These are phyloP conservation scores for Melieria crassipennis DNA, from an alignment of 2,888 invertebrate genomes.

Conservation along the genomic window DNA sequence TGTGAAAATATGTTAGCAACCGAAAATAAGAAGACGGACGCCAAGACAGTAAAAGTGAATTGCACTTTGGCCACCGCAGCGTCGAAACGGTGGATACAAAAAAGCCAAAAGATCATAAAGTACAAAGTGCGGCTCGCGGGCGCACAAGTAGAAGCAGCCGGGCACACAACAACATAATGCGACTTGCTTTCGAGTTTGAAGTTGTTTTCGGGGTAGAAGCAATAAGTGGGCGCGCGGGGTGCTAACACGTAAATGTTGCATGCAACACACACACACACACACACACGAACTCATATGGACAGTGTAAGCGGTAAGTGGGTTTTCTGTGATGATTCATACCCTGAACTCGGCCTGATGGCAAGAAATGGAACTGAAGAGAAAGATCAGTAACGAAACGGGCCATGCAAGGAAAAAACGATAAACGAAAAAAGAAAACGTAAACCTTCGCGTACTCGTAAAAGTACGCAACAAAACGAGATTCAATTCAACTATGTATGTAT, in stretches of 20 bases:
- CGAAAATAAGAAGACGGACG: no score
- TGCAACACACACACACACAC: slow-evolving; percentile 7
- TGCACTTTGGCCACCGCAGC: no score
- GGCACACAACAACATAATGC: no score
- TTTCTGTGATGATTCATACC: slow-evolving; percentile 8
- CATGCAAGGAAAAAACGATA: slow-evolving; percentile 14
- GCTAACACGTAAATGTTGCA: background rate
- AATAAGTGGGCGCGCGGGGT: no score
- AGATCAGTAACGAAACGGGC: background rate
- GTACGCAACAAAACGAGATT: background rate
- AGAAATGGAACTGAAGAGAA: slow-evolving; percentile 10
- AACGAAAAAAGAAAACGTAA: slow-evolving; percentile 13
- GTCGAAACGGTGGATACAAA: no score
- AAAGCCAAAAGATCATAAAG: no score
- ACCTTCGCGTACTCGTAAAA: slow-evolving; percentile 4
- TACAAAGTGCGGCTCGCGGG: no score
- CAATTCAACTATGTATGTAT: no score
- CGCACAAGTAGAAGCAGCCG: no score
- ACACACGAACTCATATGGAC: background rate
- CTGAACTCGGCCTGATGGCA: background rate
- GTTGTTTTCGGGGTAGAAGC: no score
- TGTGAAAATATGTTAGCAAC: slow-evolving; percentile 47
- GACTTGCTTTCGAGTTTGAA: no score
- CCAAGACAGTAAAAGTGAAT: no score
- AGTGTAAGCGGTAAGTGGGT: background rate